Evolutionary conservation across 23 tunicate species (phyloP), one percentile per base, ranked within the genome.

Genomic region (Oikopleura dioica): DNA sequence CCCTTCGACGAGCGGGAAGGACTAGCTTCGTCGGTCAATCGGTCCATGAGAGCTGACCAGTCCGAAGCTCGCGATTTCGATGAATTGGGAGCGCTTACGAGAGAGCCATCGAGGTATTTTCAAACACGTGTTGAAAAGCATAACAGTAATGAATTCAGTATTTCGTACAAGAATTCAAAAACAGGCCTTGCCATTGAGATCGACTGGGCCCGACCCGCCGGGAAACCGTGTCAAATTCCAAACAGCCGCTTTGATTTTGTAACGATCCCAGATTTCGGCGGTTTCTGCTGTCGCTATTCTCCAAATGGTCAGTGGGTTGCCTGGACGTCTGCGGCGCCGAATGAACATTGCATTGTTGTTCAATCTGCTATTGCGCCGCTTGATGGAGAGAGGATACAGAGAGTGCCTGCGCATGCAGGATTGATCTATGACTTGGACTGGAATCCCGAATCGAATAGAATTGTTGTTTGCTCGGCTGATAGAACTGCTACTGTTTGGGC

Each of bases 371-470:
- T 63, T 16, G 32, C 29, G 5, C 16, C 16, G 33, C 29, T 44
- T 9, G 55, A 44, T 44, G 16, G 16, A 44, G 55, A 9, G 16
- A 9, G 55, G 55, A 44, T 44, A 44, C 55, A 44, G 55, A n/a
- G 33, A 24, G 33, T 28, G 5, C 33, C 72, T 28, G 72, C 72
- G 33, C 72, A 63, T 63, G 2, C 72, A 2, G 72, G 72, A 28
- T 28, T 63, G 2, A 63, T 63, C 26, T 63, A 63, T 63, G 72
- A 63, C 26, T 28, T 63, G 72, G 72, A 63, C 33, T 63, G 72
- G 72, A 63, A 28, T 28, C 29, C 4, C 5, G 72, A 63, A 12
- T 63, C 72, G 33, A 28, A 5, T 5, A 2, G 32, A 28, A 28
- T 63, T 21, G 72, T 28, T 12, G 33, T 28, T 2, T 63, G 72